Evolutionary conservation across 2,113 vertebrate genomes (phyloP).

Genomic region (Rana temporaria): DNA sequence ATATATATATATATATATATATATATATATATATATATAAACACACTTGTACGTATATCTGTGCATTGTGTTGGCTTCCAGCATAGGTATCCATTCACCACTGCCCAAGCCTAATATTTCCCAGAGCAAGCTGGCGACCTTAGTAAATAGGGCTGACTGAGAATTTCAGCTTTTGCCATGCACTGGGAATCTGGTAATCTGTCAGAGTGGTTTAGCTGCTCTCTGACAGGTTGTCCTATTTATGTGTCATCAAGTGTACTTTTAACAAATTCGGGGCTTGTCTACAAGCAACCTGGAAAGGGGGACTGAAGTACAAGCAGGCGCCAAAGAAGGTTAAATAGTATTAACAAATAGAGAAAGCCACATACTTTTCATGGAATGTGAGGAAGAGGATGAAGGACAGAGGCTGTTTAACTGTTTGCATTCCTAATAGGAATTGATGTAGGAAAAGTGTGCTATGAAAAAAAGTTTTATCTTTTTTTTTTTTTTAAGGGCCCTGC

Average conservation of each 20-base stretch:
- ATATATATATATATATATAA: no score
- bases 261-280: conserved; percentile 65
- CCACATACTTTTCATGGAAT: conserved; percentile 70
- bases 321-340: conserved; percentile 75
- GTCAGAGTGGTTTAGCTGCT: conserved; percentile 66
- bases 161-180: conserved; percentile 57
- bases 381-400: conserved; percentile 60
- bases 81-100: no score
- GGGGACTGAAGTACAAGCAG: conserved; percentile 65
- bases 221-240: conserved; percentile 71
- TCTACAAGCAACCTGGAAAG: conserved; percentile 66
- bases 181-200: conserved; percentile 62
- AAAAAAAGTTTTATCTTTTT: no score
- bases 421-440: neutral
- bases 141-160: neutral
- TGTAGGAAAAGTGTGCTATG: no score
- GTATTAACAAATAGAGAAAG: conserved; percentile 73
- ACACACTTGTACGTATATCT: no score
- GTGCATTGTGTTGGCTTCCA: no score
- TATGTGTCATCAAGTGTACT: conserved; percentile 70
- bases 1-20: no score
- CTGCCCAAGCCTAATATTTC: no score
- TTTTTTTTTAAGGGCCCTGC: no score
- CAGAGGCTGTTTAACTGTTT: conserved; percentile 55
- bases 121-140: no score